Conservation (phyloP, 2,113 vertebrate genomes). For the Crotalus helleri region DNA sequence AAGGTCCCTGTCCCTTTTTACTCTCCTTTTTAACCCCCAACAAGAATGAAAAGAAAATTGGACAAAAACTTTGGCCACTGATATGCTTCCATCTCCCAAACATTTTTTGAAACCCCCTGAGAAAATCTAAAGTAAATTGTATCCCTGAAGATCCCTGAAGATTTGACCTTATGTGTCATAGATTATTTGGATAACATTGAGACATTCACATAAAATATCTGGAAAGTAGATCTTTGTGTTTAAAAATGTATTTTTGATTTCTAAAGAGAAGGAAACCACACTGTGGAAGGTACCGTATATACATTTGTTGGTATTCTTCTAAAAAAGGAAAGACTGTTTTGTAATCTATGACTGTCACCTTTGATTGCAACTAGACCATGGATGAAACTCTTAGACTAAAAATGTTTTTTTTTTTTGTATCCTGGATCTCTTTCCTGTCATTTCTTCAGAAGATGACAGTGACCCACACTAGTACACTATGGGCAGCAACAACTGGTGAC, state of each 20-base stretch:
- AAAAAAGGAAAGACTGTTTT: neutral
- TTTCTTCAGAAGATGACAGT: neutral
- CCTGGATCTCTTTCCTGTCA: slow-evolving; percentile 59
- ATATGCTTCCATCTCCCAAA: neutral
- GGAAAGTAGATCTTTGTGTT: neutral
- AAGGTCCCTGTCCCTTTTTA: too few species aligned
- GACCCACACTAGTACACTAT: slow-evolving; percentile 12
- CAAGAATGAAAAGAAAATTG: neutral
- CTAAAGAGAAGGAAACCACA: slow-evolving; percentile 23
- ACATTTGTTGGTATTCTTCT: neutral
- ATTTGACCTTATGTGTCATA: neutral
- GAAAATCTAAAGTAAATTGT: neutral
- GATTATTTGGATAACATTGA: neutral
- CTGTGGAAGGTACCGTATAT: neutral
- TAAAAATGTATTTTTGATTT: neutral
- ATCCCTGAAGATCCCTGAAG: neutral
- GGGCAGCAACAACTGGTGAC: slow-evolving; percentile 67
- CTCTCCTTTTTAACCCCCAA: too few species aligned
- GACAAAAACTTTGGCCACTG: neutral
- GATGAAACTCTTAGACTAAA: slow-evolving; percentile 27
- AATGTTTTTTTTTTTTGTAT: neutral
- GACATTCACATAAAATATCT: neutral
- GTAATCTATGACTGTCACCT: slow-evolving; percentile 13
- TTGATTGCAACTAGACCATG: neutral
- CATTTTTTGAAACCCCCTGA: neutral